Base-by-base conservation (phyloP, 1,140 invertebrate genomes). In the Eupristina koningsbergeri region DNA sequence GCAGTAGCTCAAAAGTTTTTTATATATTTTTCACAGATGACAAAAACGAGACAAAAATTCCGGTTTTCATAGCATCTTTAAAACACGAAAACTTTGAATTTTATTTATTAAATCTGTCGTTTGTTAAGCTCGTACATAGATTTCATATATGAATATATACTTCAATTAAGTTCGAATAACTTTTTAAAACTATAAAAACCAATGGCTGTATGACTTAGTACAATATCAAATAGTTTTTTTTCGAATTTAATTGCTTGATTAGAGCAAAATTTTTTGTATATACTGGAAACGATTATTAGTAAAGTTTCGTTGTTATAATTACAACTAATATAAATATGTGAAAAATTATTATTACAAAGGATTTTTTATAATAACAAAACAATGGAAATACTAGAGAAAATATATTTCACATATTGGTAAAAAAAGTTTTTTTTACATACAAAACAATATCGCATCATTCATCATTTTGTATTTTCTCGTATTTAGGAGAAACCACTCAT, bases 401-500 rank as follows among this genome's bases (percentile, higher is more conserved):
- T 73, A 73, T 45, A 41, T 47, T 73, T 45, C 39, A 41, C 26
- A 29, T 29, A 36, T n/a, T n/a, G n/a, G 19, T 5, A 6, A 5
- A 75, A 75, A 47, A 31, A 79, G 31, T 45, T 79, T 67, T 64
- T n/a, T 63, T 75, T 75, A 7, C 15, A 29, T 1, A 64, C n/a
- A 11, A 63, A n/a, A 45, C 36, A 39, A 41, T 63, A 45, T 78
- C n/a, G 61, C 17, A 41, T 11, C 63, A 69, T 69, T 80, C 67
- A 80, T 80, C 77, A 80, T 61, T 22, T 47, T 31, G 26, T 41
- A 26, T 80, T 80, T 80, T 79, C 39, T 77, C 34, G 34, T 5
- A 0, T 58, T 47, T 76, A 76, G 58, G 15, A 19, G 45, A 34
- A 31, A 61, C 53, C 53, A 31, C 58, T 61, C 8, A 45, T 75